Evolutionary conservation across 2,113 vertebrate species (phyloP), one percentile per base, ranked within the genome.

Genomic region (Ochotona curzoniae): DNA sequence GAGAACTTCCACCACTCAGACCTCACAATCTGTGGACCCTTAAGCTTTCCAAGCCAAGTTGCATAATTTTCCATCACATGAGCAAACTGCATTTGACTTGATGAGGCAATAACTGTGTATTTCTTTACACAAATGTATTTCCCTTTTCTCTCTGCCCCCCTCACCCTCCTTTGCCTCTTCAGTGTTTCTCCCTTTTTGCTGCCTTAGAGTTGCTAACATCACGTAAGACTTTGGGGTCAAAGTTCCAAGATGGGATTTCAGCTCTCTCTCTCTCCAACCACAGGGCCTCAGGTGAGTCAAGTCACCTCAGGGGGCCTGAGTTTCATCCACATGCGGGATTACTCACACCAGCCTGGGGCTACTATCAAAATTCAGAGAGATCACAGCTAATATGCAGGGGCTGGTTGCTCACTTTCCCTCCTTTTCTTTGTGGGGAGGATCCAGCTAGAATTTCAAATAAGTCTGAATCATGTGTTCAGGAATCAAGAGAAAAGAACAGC

Each of bases 21-120:
- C 61, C 95, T 75, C 66, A 18, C 7, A n/a, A 60, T 51, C 96
- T 51, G 32, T 35, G 35, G 78, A 96, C 93, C 35, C 47, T 9
- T 61, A 83, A 61, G 74, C 28, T 73, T 85, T 82, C 91, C 87
- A 91, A 91, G 71, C 26, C 94, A 54, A 79, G 57, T 97, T 96
- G 94, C 95, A 96, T 86, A 97, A 91, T 95, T 96, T 96, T 96
- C 90, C 26, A 89, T 73, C 93, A 88, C 5, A 9, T 94, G 95
- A 96, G 74, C 79, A 71, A 96, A 93, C 63, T 88, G 92, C 94
- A 83, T 93, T 97, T 94, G 93, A 38, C 69, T 64, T 11, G 35
- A 67, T 97, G 95, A 97, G 85, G 94, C 92, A 98, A 97, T 85
- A 86, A 64, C 74, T 83, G 74, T 5, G 15, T 60, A 67, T 92